phyloP scores from a whole-genome alignment of 2,888 invertebrate species.

The Calameuta pallipes region DNA sequence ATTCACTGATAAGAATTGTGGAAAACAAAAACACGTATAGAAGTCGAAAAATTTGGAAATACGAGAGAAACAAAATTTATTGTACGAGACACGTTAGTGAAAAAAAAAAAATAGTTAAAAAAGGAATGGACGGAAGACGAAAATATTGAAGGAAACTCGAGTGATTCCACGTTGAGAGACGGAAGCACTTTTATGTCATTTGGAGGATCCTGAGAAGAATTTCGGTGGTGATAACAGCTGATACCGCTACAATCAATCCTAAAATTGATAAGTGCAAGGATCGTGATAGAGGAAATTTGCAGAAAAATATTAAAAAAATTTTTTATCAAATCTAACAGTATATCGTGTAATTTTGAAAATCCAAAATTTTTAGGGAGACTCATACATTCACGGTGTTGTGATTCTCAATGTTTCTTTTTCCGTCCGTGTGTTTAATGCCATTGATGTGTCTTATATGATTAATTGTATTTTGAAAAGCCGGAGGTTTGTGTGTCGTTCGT shows the following conservation, averaged over 20 bases:
- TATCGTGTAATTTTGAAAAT: background rate
- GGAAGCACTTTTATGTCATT: background rate
- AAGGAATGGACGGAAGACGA: background rate
- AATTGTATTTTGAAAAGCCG: background rate
- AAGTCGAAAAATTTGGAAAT: background rate
- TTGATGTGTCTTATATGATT: background rate
- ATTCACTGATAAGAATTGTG: background rate
- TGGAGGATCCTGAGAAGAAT: background rate
- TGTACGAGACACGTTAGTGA: background rate
- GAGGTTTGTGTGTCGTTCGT: background rate
- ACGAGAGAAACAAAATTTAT: background rate
- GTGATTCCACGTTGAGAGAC: background rate
- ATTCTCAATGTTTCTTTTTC: background rate
- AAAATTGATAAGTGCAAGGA: background rate
- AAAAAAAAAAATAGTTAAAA: background rate
- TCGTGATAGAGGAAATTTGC: background rate
- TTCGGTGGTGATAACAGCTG: constrained; percentile 2
- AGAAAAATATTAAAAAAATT: background rate
- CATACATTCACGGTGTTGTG: background rate
- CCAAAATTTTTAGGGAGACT: background rate
- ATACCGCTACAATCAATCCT: background rate
- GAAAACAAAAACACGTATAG: background rate
- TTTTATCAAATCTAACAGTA: background rate
- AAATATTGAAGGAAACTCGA: background rate
- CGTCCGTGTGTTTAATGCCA: background rate